Evolutionary conservation across 1,140 invertebrate species (phyloP).

Genomic region (Pinna nobilis): DNA sequence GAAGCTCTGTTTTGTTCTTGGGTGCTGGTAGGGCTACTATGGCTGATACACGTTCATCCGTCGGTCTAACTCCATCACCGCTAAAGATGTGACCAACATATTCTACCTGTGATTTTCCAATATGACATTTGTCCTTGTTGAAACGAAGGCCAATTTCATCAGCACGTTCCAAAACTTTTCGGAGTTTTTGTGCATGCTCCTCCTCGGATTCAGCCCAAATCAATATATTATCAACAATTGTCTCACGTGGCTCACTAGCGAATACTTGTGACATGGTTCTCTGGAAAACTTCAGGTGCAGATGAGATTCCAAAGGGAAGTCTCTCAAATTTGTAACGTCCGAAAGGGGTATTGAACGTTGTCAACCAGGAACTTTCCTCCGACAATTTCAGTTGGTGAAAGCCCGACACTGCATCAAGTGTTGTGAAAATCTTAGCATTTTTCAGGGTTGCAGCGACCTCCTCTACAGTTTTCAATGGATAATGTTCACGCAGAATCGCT

Average conservation of each 20-base stretch:
- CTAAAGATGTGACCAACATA: conserved; percentile 51
- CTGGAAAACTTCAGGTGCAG: conserved; percentile 44
- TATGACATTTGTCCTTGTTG: conserved; percentile 23
- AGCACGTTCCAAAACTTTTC: conserved; percentile 35
- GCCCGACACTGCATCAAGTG: conserved; percentile 49
- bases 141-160: conserved; percentile 13
- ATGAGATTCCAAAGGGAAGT: conserved; percentile 70
- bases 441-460: conserved; percentile 22
- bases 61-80: conserved; percentile 63
- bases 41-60: conserved; percentile 64
- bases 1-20: neutral
- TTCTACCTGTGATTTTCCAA: conserved; percentile 5
- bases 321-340: conserved; percentile 67
- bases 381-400: conserved; percentile 71
- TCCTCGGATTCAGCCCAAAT: conserved; percentile 29
- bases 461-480: conserved; percentile 38
- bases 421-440: conserved; percentile 34
- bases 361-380: conserved; percentile 55
- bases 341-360: conserved; percentile 75
- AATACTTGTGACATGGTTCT: conserved; percentile 25
- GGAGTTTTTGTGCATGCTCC: conserved; percentile 44
- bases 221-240: conserved; percentile 43
- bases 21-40: neutral
- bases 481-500: conserved; percentile 65
- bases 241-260: conserved; percentile 35